Evolutionary conservation across 2,113 vertebrate genomes (phyloP).

Genomic region (Nannospalax galili): DNA sequence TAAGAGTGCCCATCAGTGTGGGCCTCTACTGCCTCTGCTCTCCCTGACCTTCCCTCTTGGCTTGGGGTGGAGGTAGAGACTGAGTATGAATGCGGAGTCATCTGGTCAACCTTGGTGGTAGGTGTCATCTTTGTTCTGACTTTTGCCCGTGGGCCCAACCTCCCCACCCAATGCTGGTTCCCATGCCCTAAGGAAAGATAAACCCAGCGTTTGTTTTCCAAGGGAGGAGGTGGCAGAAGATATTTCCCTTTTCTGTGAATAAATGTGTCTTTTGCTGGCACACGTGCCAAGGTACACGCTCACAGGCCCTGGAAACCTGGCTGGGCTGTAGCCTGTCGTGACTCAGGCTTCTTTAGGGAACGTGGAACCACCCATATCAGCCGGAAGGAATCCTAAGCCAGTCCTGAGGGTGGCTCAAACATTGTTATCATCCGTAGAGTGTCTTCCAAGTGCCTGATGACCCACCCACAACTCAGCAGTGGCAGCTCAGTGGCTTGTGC

Average conservation of each 20-base stretch:
- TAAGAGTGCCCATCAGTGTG: neutral
- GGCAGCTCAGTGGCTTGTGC: neutral
- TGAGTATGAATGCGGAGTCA: accelerated
- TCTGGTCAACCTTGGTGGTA: accelerated
- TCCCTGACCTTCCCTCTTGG: too few relatives aligned
- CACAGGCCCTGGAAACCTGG: accelerated
- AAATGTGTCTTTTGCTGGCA: neutral
- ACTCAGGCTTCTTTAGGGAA: neutral
- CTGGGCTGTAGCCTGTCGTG: neutral
- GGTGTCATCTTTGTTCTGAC: neutral
- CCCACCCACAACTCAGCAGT: accelerated
- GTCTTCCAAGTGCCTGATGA: accelerated
- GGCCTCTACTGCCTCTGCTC: neutral
- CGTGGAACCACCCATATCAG: neutral
- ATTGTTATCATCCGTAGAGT: neutral
- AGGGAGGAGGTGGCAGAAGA: neutral
- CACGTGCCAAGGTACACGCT: neutral
- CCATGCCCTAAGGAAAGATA: neutral
- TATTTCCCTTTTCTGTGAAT: neutral
- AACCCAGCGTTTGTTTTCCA: constrained; percentile 22
- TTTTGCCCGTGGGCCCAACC: accelerated
- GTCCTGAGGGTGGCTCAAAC: neutral
- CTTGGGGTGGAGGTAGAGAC: neutral
- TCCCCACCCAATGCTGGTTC: neutral
- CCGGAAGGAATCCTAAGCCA: neutral